A percentile compares a stretch with the other conserved stretches of the same genome.
Conservation (phyloP, 2,113 vertebrate genomes). For the Regulus satrapa region DNA sequence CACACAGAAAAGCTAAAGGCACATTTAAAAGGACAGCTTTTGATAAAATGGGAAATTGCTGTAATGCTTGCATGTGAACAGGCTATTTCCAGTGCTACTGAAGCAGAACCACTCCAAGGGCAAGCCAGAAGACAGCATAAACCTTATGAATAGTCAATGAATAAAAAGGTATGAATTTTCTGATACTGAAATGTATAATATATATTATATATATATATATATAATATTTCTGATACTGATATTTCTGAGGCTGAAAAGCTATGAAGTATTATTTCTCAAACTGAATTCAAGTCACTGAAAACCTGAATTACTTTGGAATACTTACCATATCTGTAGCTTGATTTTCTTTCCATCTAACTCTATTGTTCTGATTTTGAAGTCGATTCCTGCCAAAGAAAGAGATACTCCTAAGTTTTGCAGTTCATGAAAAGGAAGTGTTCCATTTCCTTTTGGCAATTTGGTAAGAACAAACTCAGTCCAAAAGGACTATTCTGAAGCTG, state of each 20-base stretch:
- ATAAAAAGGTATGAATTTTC: background rate
- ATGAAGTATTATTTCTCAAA: background rate
- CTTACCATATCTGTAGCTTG: slow-evolving; percentile 97
- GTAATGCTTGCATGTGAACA: background rate
- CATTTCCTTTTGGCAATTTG: background rate
- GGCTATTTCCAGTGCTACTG: background rate
- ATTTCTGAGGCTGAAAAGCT: background rate
- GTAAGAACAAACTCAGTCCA: background rate
- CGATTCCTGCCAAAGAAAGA: slow-evolving; percentile 85
- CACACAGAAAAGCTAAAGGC: background rate
- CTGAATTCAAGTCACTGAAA: background rate
- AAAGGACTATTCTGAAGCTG: slow-evolving; percentile 32
- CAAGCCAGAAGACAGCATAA: background rate
- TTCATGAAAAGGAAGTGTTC: background rate
- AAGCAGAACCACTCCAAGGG: background rate
- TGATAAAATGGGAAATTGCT: background rate
- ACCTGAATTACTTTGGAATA: background rate
- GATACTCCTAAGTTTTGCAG: slow-evolving; percentile 48
- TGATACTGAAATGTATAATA: too few species aligned
- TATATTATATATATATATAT: too few species aligned
- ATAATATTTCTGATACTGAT: too few species aligned
- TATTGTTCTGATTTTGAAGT: slow-evolving; percentile 98
- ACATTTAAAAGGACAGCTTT: background rate
- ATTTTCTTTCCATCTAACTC: slow-evolving; percentile 97
- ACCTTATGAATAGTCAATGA: background rate